A percentile compares a stretch with the other conserved stretches of the same genome.
phyloP scores from a whole-genome alignment of 2,113 vertebrate genomes.

The Cochlearius cochlearius region DNA sequence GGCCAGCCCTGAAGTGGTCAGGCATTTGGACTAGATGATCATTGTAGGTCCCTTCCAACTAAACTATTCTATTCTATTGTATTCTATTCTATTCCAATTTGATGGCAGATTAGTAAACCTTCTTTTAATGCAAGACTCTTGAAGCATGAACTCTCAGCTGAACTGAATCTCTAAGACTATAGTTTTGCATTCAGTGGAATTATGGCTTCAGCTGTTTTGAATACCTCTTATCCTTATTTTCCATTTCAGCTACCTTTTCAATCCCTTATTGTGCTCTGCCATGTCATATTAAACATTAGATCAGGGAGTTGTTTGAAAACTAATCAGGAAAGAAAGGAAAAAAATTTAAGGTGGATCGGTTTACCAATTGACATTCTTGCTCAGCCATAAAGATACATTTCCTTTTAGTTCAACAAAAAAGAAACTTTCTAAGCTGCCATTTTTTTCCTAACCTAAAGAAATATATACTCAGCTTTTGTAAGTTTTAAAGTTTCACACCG shows the following conservation, averaged over 20 bases:
- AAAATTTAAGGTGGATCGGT: background rate
- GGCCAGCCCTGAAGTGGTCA: background rate
- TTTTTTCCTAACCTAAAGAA: background rate
- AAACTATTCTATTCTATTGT: background rate
- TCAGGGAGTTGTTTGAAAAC: background rate
- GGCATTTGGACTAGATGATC: background rate
- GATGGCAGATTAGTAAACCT: background rate
- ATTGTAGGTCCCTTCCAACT: background rate
- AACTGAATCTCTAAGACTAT: background rate
- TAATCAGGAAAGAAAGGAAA: background rate
- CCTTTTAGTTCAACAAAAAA: background rate
- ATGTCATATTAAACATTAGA: background rate
- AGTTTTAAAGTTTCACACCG: background rate
- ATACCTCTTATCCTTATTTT: background rate
- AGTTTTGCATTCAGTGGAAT: background rate
- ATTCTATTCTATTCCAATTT: background rate
- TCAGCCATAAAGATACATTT: background rate
- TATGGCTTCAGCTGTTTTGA: background rate
- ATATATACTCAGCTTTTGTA: background rate
- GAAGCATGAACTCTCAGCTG: background rate
- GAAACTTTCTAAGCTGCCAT: background rate
- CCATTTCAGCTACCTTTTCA: background rate
- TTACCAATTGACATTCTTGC: background rate
- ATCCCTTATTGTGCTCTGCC: background rate
- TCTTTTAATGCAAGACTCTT: background rate